Evolutionary conservation across 2,797 vertebrate genomes (phyloP).

Genomic region (Hozukius guyotensis): DNA sequence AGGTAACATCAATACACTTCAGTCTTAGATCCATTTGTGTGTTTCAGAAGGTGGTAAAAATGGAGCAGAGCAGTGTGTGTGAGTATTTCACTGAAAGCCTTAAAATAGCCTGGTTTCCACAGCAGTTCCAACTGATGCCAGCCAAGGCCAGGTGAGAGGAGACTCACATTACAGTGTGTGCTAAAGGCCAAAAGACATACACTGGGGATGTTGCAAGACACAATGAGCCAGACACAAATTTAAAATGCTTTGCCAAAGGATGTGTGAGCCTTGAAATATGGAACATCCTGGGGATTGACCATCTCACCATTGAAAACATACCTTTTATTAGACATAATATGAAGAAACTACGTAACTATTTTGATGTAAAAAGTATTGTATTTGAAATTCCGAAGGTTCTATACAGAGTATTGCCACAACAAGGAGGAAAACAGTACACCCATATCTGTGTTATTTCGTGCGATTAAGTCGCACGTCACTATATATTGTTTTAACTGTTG

Average conservation of each 20-base stretch:
- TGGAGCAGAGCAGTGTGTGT: slow-evolving; percentile 1
- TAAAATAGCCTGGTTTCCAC: slow-evolving; percentile 21
- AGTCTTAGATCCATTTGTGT: slow-evolving; percentile 25
- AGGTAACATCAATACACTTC: slow-evolving; percentile 12
- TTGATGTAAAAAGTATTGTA: not conserved
- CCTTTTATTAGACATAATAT: not conserved
- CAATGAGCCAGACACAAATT: not conserved
- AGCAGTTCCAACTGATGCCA: not conserved
- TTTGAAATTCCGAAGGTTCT: not conserved
- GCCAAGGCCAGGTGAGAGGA: not conserved
- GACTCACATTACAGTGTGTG: not conserved
- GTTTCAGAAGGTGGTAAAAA: slow-evolving; percentile 24
- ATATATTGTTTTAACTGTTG: too few relatives aligned
- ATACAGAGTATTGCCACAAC: not conserved
- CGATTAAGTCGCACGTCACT: too few relatives aligned
- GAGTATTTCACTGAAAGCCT: slow-evolving; percentile 20
- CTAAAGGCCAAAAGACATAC: not conserved
- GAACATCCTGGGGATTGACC: not conserved
- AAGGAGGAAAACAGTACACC: not conserved
- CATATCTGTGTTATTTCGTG: not conserved
- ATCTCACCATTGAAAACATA: not conserved
- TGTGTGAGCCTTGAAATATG: not conserved
- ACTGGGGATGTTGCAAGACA: not conserved
- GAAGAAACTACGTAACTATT: not conserved
- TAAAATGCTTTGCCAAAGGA: not conserved